Evolutionary conservation across 1,140 invertebrate species (phyloP), one percentile per base, ranked within the genome.

Genomic region (Dolichoris vasculosae): DNA sequence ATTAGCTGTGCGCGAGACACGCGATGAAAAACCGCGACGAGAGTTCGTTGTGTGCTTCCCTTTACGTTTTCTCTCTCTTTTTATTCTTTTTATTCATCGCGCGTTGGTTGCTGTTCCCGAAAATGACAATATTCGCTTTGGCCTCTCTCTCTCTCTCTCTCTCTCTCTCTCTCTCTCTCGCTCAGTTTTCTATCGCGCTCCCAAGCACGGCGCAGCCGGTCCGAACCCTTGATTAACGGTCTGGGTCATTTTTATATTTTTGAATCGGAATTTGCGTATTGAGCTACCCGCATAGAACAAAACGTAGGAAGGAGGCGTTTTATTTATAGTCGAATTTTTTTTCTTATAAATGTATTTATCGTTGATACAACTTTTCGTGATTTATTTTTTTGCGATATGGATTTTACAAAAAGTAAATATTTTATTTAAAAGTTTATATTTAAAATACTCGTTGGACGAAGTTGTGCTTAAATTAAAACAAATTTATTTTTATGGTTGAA

Each of bases 1-100:
- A 93, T 93, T 93, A 93, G 92, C 90, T 92, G 89, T 90, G 90
- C 90, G 89, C 71, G 83, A 82, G 84, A 67, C 64, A 71, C 46
- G 1, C 76, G 11, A 9, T 51, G 38, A 46, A 46, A 26, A 69
- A 35, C 30, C 30, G 13, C 64, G 2, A 20, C 38, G 32, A 6
- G 43, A 69, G 64, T 35, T 73, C 69, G 13, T 23, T 73, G 26
- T 43, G 8, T 43, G 20, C 35, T 32, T 32, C 2, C 6, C 20
- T 55, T 59, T 8, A 40, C 35, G 4, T 30, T 77, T 11, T 77
- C 15, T 77, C n/a, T 55, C 40, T 67, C 30, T 67, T 15, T 67
- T 17, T 63, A 3, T 9, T 17, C 15, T 13, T 46, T 13, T 46
- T 13, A 55, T 20, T 20, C 26, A 11, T 73, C 43, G 38, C 43